Percentiles rank a stretch among this genome's conserved stretches.
Conservation (phyloP, 2,888 invertebrate genomes). For the Archaeoteleia sp. region DNA sequence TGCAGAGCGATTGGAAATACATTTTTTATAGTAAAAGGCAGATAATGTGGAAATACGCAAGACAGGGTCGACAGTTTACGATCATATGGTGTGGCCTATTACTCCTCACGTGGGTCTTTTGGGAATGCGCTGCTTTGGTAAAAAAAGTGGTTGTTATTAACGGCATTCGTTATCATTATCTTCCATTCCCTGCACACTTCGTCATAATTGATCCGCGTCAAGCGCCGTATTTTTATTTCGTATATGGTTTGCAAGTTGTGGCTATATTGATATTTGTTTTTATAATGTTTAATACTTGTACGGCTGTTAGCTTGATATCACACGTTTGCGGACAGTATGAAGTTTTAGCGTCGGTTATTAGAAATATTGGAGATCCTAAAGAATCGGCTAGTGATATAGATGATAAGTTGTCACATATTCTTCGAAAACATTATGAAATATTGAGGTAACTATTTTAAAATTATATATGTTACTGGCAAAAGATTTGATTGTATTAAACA, state of each 20-base stretch:
- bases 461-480: no score
- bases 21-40: conserved; percentile 6
- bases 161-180: conserved; percentile 12
- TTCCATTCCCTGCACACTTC: conserved; percentile 21
- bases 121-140: background rate
- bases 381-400: background rate
- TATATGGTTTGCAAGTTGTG: conserved; percentile 7
- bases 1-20: conserved; percentile 11
- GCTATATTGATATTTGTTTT: conserved; percentile 1
- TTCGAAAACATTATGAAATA: conserved; percentile 15
- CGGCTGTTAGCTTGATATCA: conserved; percentile 21
- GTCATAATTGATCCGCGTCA: conserved; percentile 11
- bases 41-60: conserved; percentile 15
- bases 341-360: conserved; percentile 5
- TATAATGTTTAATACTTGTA: conserved; percentile 25
- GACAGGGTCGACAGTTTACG: background rate
- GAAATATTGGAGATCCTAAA: background rate
- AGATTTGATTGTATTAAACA: no score
- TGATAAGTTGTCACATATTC: background rate
- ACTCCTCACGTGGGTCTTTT: background rate
- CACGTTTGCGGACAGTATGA: conserved; percentile 30
- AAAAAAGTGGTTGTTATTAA: background rate
- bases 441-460: conserved; percentile 11
- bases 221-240: conserved; percentile 7
- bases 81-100: background rate